A percentile compares a stretch with the other conserved stretches of the same genome.
Evolutionary conservation across 2,113 vertebrate genomes (phyloP).

Genomic region (Shinisaurus crocodilurus): DNA sequence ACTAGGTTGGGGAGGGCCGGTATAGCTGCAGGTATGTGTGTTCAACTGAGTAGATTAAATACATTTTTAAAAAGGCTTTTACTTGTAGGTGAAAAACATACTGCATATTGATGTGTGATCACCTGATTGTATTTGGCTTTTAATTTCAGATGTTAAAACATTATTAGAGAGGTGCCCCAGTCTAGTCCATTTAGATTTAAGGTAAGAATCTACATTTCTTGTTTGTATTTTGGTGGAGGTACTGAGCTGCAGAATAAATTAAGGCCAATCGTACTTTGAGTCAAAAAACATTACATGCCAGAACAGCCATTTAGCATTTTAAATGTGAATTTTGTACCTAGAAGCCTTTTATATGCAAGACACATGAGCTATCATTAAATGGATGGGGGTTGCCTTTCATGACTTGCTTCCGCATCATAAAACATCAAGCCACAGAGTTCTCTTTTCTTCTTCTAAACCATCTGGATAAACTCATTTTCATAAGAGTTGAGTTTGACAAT

Average conservation of each 20-base stretch:
- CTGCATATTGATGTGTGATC: too few species aligned
- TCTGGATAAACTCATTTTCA: background rate
- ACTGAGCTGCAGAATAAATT: background rate
- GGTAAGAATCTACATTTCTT: slow-evolving; percentile 75
- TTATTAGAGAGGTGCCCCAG: slow-evolving; percentile 86
- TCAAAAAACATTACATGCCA: background rate
- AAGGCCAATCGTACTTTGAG: slow-evolving; percentile 5
- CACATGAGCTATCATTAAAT: background rate
- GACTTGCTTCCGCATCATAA: background rate
- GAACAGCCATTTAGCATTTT: background rate
- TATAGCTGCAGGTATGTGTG: too few species aligned
- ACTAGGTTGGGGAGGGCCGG: too few species aligned
- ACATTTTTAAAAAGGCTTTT: background rate
- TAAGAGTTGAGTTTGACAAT: background rate
- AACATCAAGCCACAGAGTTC: background rate
- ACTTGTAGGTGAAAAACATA: background rate
- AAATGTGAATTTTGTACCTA: background rate
- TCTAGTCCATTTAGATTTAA: slow-evolving; percentile 88
- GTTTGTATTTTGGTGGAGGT: background rate
- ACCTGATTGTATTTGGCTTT: background rate
- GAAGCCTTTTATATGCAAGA: background rate
- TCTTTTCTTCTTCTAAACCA: background rate
- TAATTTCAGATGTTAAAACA: slow-evolving; percentile 83
- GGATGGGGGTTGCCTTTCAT: background rate
- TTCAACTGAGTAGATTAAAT: background rate